Evolutionary conservation across 2,797 vertebrate genomes (phyloP).

Genomic region (Lithobates sylvaticus): DNA sequence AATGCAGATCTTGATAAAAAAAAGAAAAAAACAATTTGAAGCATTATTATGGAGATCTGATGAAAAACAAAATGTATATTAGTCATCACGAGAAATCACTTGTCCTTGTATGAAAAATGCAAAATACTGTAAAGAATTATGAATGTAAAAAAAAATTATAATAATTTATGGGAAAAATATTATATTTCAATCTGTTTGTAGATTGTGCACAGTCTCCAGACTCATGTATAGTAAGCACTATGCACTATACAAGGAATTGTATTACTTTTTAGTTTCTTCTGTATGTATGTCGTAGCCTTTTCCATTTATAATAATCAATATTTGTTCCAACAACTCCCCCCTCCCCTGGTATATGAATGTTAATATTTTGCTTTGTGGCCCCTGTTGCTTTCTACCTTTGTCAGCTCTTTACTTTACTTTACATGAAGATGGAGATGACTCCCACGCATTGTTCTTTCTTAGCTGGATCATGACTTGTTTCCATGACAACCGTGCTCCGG

Average conservation of each 20-base stretch:
- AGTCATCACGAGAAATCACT: too few species aligned
- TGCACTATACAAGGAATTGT: slow-evolving; percentile 6
- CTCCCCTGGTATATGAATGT: slow-evolving; percentile 15
- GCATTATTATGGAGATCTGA: too few species aligned
- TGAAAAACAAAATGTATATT: too few species aligned
- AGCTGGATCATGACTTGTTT: slow-evolving; percentile 58
- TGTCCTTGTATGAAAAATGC: too few species aligned
- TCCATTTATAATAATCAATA: slow-evolving; percentile 13
- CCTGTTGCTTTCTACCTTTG: slow-evolving; percentile 43
- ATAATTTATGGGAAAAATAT: neutral
- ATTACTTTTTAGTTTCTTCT: neutral
- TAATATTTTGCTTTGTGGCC: slow-evolving; percentile 31
- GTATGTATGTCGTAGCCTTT: neutral
- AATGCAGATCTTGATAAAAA: too few species aligned
- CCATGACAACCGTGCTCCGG: slow-evolving; percentile 44
- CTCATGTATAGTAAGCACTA: slow-evolving; percentile 17
- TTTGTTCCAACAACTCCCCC: slow-evolving; percentile 15
- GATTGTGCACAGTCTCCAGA: neutral
- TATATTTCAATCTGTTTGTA: neutral
- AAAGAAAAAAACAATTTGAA: too few species aligned
- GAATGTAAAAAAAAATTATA: too few species aligned
- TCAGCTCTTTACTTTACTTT: slow-evolving; percentile 24
- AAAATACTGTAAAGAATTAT: too few species aligned
- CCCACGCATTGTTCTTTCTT: slow-evolving; percentile 58
- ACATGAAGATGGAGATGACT: slow-evolving; percentile 32